Conservation (phyloP, 2,888 invertebrate genomes). For the Spilosoma lubricipeda region DNA sequence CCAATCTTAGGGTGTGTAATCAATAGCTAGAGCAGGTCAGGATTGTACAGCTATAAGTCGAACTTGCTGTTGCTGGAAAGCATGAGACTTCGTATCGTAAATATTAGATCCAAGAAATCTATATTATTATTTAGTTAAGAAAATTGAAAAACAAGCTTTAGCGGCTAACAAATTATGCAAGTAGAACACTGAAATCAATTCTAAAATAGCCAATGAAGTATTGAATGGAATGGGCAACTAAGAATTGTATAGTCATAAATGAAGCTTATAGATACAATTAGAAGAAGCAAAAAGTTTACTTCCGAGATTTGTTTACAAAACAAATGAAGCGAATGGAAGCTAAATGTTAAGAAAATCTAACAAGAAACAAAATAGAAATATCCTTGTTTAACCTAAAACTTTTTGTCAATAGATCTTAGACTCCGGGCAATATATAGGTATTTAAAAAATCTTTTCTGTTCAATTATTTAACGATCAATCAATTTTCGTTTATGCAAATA, state of each 20-base stretch:
- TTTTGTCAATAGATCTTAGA: not conserved
- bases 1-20: not conserved
- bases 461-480: not conserved
- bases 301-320: too few relatives aligned
- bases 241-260: not conserved
- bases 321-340: too few relatives aligned
- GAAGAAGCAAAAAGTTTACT: too few relatives aligned
- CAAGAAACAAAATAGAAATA: too few relatives aligned
- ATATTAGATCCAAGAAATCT: not conserved
- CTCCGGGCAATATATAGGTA: not conserved
- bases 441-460: not conserved
- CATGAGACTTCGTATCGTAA: not conserved
- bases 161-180: not conserved
- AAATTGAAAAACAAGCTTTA: not conserved
- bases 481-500: not conserved
- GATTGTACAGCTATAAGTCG: not conserved
- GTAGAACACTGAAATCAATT: not conserved
- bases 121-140: too few relatives aligned
- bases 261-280: not conserved
- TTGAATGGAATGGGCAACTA: too few relatives aligned
- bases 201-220: not conserved
- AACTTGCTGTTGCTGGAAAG: not conserved
- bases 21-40: not conserved
- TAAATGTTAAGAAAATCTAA: too few relatives aligned
- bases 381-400: too few relatives aligned